Evolutionary conservation across 2,888 invertebrate genomes (phyloP).

Genomic region (Heliconius hortense): DNA sequence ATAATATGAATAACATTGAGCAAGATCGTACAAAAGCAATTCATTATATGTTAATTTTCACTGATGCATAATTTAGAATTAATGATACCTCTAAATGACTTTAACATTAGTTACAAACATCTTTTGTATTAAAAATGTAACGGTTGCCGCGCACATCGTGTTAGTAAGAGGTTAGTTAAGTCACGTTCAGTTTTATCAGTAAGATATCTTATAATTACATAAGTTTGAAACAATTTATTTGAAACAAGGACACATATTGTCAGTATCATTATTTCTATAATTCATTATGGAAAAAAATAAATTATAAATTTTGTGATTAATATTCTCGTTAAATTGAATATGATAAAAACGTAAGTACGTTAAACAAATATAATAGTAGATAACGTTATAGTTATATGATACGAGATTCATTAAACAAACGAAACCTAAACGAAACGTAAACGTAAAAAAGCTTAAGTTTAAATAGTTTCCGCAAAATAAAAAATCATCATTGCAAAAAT

Average conservation of each 20-base stretch:
- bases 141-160: slow-evolving; percentile 54
- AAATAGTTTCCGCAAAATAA: not conserved
- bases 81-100: slow-evolving; percentile 67
- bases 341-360: not conserved
- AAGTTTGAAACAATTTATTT: slow-evolving; percentile 47
- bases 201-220: slow-evolving; percentile 64
- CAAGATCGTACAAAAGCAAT: slow-evolving; percentile 56
- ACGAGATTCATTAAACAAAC: not conserved
- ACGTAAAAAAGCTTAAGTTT: no score
- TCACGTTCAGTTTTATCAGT: slow-evolving; percentile 71
- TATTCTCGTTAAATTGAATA: not conserved
- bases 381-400: not conserved
- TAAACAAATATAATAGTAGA: not conserved
- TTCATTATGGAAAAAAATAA: slow-evolving; percentile 31
- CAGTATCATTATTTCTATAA: slow-evolving; percentile 27
- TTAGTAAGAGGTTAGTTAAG: slow-evolving; percentile 70
- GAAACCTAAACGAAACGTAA: no score
- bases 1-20: slow-evolving; percentile 49
- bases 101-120: slow-evolving; percentile 64
- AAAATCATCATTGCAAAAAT: not conserved
- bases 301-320: slow-evolving; percentile 40
- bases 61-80: slow-evolving; percentile 68
- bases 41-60: slow-evolving; percentile 65
- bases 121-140: slow-evolving; percentile 61
- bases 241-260: slow-evolving; percentile 35